Evolutionary conservation across 1,140 invertebrate species (phyloP).

Genomic region (Ceratitis capitata): DNA sequence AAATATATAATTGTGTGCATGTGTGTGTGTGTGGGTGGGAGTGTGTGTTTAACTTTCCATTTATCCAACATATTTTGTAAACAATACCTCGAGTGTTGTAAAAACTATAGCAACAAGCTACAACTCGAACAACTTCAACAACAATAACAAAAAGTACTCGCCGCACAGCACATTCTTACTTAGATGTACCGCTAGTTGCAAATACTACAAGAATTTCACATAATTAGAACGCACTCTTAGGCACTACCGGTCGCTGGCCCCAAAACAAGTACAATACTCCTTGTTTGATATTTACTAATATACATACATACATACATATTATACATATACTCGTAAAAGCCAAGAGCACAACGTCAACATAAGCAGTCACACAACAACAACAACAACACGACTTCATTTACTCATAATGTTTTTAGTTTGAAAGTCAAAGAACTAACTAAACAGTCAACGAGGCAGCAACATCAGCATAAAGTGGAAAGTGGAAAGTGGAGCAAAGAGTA

Average conservation of each 20-base stretch:
- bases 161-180: neutral
- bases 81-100: conserved; percentile 13
- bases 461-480: neutral
- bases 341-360: neutral
- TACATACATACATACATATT: neutral
- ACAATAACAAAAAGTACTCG: neutral
- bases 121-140: neutral
- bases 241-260: conserved; percentile 30
- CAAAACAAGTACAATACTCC: neutral
- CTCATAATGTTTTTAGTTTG: neutral
- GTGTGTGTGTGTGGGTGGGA: neutral
- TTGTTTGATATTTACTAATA: too few species aligned
- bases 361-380: neutral
- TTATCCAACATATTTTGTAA: neutral
- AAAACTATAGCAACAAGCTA: neutral
- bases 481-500: neutral
- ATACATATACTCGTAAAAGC: neutral
- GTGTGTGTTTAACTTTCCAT: neutral
- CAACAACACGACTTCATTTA: neutral
- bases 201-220: conserved; percentile 24
- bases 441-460: neutral
- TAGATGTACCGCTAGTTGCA: neutral
- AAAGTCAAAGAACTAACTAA: conserved; percentile 18
- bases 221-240: conserved; percentile 35
- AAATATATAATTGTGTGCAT: neutral